Evolutionary conservation across 2,888 invertebrate species (phyloP), one percentile per base, ranked within the genome.

Genomic region (Phasia obesa): DNA sequence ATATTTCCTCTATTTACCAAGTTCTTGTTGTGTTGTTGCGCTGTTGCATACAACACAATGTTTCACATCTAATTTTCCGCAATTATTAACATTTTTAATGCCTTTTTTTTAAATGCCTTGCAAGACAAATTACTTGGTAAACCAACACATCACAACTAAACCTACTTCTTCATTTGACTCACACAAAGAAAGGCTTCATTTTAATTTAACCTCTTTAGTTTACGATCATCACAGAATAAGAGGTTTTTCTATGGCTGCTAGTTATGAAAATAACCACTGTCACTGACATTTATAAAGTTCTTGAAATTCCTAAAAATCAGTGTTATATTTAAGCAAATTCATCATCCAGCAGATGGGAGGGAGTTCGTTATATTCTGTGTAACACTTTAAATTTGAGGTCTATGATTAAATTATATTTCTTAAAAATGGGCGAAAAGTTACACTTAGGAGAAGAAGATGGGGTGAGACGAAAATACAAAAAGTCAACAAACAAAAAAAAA

Each of bases 51-150:
- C 51, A 65, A 21, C 65, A 44, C 59, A 38, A 44, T 57, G 60
- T 55, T 77, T 73, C 73, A 69, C 73, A 69, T 62, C 35, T 67
- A 81, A 81, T 81, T 81, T 81, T 62, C 73, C 55, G 25, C 73
- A 77, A 81, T 81, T 81, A 73, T 62, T 55, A 17, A 65, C 59
- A 76, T 69, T 77, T 77, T 73, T 67, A 35, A 77, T 73, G 76
- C 44, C 53, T 70, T 51, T 47, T 51, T 47, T 81, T 73, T 62
- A 79, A 73, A 81, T 77, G 77, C 62, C 67, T 77, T 81, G 71
- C 81, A 67, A 77, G 81, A 69, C 77, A 81, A 77, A 81, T 77
- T 77, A 42, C 31, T 38, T 69, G 42, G 21, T 19, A 35, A 51
- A 44, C 19, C 35, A 38, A 13, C 38, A 15, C 13, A 38, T 38